These are phyloP conservation scores for Sebastes schlegelii DNA, from an alignment of 2,113 vertebrate genomes.

Conservation along the genomic window DNA sequence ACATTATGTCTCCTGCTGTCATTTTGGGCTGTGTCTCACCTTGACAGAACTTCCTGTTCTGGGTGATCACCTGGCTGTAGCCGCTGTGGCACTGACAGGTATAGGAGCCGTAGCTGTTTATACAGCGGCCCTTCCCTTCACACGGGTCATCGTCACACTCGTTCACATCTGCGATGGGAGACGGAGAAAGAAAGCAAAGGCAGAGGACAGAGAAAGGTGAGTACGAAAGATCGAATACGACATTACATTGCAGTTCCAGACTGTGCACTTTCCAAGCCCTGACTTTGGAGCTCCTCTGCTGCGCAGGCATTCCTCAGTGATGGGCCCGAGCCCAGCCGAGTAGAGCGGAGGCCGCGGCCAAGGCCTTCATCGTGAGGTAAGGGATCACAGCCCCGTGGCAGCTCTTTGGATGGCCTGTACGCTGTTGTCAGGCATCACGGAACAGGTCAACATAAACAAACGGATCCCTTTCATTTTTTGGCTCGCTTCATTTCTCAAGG, in stretches of 20 bases:
- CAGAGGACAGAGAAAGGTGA: background rate
- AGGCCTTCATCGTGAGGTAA: constrained; percentile 59
- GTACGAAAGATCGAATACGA: background rate
- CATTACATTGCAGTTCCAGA: constrained; percentile 17
- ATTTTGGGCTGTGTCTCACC: constrained; percentile 81
- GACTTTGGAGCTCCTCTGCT: constrained; percentile 34
- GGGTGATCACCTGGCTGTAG: constrained; percentile 83
- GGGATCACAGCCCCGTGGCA: constrained; percentile 63
- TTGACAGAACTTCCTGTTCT: constrained; percentile 88
- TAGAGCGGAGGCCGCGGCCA: constrained; percentile 43
- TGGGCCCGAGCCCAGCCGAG: constrained; percentile 46
- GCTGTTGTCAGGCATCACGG: constrained; percentile 70
- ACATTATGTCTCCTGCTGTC: constrained; percentile 30
- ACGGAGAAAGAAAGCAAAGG: background rate
- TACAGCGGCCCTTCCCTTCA: constrained; percentile 87
- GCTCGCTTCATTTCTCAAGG: constrained; percentile 43
- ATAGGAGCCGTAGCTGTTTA: constrained; percentile 91
- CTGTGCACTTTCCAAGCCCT: constrained; percentile 31
- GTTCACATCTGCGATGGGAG: constrained; percentile 85
- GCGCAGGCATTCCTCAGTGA: constrained; percentile 48
- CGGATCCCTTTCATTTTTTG: constrained; percentile 62
- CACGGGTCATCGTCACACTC: constrained; percentile 91
- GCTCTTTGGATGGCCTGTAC: constrained; percentile 59
- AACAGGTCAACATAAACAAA: constrained; percentile 70
- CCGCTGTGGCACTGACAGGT: constrained; percentile 91